These are phyloP conservation scores for Eilema caniola DNA, from an alignment of 2,888 invertebrate species.

Conservation along the genomic window DNA sequence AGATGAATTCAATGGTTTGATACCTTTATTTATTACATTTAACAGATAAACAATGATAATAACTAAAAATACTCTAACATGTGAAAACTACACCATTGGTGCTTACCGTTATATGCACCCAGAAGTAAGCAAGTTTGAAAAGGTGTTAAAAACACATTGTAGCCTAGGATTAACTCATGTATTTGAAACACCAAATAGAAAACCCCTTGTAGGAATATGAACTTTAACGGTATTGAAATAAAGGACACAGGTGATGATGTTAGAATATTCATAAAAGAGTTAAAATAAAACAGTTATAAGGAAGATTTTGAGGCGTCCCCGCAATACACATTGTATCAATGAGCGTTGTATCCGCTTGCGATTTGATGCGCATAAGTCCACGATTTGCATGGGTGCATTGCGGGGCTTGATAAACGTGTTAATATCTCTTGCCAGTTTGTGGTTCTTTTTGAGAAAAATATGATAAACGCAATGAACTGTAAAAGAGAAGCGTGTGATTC, in stretches of 20 bases:
- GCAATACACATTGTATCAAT: conserved; percentile 56
- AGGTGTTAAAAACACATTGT: conserved; percentile 55
- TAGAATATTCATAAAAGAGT: conserved; percentile 28
- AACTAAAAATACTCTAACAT: not conserved
- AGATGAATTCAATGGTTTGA: no score
- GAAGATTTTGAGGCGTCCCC: conserved; percentile 10
- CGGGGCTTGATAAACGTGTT: conserved; percentile 56
- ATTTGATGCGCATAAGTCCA: conserved; percentile 65
- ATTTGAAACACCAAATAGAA: not conserved
- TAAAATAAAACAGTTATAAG: conserved; percentile 54
- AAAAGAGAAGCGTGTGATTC: not conserved
- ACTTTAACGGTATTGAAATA: not conserved
- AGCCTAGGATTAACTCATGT: conserved; percentile 47
- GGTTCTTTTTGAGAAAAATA: conserved; percentile 33
- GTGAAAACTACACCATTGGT: not conserved
- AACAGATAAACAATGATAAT: no score
- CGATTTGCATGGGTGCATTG: conserved; percentile 41
- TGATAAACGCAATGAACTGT: conserved; percentile 22
- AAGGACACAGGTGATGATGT: not conserved
- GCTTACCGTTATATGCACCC: conserved; percentile 3
- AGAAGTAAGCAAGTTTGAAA: conserved; percentile 18
- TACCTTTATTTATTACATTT: no score
- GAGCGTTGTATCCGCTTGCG: conserved; percentile 43
- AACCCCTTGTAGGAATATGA: not conserved
- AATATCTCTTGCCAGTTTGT: conserved; percentile 39